Conservation (phyloP, 2,113 vertebrate species). For the Promerops cafer region DNA sequence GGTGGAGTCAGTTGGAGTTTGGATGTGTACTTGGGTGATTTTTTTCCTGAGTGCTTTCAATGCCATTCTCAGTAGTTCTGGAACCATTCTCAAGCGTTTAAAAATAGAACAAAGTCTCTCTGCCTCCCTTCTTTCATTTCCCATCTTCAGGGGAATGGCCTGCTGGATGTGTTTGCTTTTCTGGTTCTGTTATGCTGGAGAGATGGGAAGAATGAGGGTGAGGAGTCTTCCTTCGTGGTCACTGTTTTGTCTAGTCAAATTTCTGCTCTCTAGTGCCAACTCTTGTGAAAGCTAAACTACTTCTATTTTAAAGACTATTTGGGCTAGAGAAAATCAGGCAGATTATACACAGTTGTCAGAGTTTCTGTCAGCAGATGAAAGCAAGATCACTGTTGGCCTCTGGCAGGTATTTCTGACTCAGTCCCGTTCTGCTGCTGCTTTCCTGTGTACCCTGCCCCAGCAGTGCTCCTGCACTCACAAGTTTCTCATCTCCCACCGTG, state of each 20-base stretch:
- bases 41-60: neutral
- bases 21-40: neutral
- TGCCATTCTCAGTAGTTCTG: conserved; percentile 3
- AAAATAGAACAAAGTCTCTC: neutral
- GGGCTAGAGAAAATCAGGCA: neutral
- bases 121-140: neutral
- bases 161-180: neutral
- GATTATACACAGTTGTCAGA: neutral
- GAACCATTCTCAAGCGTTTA: conserved; percentile 17
- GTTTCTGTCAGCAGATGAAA: conserved; percentile 6
- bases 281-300: neutral
- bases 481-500: accelerated
- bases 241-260: conserved; percentile 17
- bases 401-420: neutral
- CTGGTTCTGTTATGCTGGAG: neutral
- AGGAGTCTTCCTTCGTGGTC: neutral
- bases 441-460: neutral
- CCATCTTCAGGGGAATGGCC: neutral
- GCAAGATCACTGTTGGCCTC: neutral
- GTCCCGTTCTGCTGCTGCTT: neutral
- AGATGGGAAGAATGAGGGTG: neutral
- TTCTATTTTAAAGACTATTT: conserved; percentile 27
- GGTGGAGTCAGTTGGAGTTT: neutral
- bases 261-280: neutral
- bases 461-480: neutral